Base-by-base conservation (phyloP, 1,140 invertebrate genomes). In the Glossosoma conforme region DNA sequence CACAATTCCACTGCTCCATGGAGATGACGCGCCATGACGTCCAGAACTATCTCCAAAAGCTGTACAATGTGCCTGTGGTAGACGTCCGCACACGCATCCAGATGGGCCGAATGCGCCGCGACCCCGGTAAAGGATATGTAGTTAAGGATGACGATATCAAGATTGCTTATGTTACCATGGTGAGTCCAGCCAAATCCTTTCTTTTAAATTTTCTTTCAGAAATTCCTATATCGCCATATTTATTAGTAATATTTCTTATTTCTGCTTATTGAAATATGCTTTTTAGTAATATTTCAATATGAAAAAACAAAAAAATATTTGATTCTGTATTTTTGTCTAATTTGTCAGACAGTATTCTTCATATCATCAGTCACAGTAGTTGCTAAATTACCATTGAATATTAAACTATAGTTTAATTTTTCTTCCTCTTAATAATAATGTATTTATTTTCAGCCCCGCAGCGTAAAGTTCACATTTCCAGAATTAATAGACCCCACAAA, bases 21-120 rank as follows among this genome's bases (percentile, higher is more conserved):
- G 83, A 91, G 74, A 93, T 94, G 91, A 94, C 89, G 10, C 84
- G 78, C 69, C 62, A 76, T 54, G 94, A 98, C 69, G 77, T 97
- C 0, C 86, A 84, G 67, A 93, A 94, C 73, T 97, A 98, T 72
- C 71, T 98, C 44, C 85, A 94, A 65, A 96, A 97, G 70, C 96
- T 98, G 58, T 98, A 97, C 61, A 85, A 91, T 54, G 69, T 97
- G 1, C 77, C 80, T 2, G 82, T 90, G 3, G 67, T 84, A 2
- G 66, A 86, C 63, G 84, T 97, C 0, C 71, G 79, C 33, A 90
- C 85, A 1, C 76, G 77, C 54, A 88, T 91, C 49, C 71, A 74
- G 33, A 49, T 84, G 56, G 89, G 89, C 56, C 77, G 75, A 58
- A 70, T 71, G 30, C 70, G 65, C 25, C 69, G 65, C 47, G 70